Percentiles rank a stretch among this genome's conserved stretches.
Evolutionary conservation across 2,888 invertebrate genomes (phyloP).

Genomic region (Dasysyrphus tricinctus): DNA sequence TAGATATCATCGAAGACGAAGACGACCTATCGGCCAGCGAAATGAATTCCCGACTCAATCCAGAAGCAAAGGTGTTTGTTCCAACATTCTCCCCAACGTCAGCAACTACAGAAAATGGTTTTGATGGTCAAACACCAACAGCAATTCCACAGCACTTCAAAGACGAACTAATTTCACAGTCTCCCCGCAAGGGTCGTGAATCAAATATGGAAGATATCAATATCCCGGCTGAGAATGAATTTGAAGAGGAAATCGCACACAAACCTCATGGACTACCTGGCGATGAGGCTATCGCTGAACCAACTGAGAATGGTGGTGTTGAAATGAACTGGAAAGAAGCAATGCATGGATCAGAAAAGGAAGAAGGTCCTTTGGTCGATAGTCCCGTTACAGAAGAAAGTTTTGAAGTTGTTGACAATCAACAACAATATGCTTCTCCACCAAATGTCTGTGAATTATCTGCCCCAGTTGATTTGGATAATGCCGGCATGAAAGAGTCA

Average conservation of each 20-base stretch:
- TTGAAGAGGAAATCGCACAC: conserved; percentile 81
- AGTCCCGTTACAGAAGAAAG: conserved; percentile 65
- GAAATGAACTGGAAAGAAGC: conserved; percentile 78
- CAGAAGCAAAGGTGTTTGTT: conserved; percentile 93
- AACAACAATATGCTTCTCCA: conserved; percentile 17
- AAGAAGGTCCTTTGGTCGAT: conserved; percentile 72
- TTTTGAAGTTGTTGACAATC: conserved; percentile 54
- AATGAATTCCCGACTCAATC: conserved; percentile 91
- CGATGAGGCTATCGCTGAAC: conserved; percentile 76
- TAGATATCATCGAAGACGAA: conserved; percentile 64
- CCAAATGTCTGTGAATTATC: conserved; percentile 52
- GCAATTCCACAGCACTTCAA: conserved; percentile 65
- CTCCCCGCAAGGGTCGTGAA: conserved; percentile 87
- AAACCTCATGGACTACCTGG: conserved; percentile 81
- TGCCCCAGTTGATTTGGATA: conserved; percentile 64
- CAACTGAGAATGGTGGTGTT: conserved; percentile 60
- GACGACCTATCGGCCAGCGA: conserved; percentile 79
- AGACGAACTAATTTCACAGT: conserved; percentile 86
- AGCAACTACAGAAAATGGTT: conserved; percentile 52
- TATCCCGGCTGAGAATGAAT: conserved; percentile 81
- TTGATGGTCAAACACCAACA: conserved; percentile 35
- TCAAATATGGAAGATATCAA: conserved; percentile 81
- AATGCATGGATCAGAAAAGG: conserved; percentile 78
- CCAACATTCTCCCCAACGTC: conserved; percentile 84
- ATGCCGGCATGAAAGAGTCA: conserved; percentile 80